Conservation (phyloP, 2,888 invertebrate genomes). For the Dynastes grantii region DNA sequence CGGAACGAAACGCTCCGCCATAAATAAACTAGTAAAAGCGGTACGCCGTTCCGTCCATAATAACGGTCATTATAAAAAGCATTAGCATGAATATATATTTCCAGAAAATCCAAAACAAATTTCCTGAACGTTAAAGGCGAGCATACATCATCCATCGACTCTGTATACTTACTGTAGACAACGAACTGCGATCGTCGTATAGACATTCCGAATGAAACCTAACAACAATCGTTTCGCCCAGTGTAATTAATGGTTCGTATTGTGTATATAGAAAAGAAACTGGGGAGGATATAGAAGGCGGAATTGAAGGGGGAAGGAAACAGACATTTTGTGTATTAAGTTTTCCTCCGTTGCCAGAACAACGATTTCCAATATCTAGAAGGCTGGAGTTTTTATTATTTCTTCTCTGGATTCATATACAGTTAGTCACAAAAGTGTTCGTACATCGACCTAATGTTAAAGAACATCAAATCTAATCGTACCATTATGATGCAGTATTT, state of each 20-base stretch:
- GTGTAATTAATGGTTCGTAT: conserved; percentile 19
- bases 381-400: conserved; percentile 4
- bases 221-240: background rate
- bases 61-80: conserved; percentile 26
- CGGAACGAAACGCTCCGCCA: background rate
- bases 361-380: conserved; percentile 20
- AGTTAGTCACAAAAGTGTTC: background rate
- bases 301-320: background rate
- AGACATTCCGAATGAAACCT: no score
- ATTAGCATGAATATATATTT: conserved; percentile 17
- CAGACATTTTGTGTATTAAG: background rate
- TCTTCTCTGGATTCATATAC: background rate
- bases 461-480: no score
- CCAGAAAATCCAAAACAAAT: conserved; percentile 21
- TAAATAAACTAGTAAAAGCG: conserved; percentile 14
- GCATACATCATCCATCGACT: conserved; percentile 7
- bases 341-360: background rate
- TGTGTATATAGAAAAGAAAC: no score
- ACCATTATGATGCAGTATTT: no score
- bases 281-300: no score
- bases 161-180: no score
- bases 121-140: conserved; percentile 16
- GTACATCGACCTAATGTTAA: background rate
- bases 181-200: no score
- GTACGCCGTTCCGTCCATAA: conserved; percentile 5